Percentiles rank a stretch among this genome's conserved stretches.
phyloP scores from a whole-genome alignment of 2,888 invertebrate species.

The Cyaniris semiargus region DNA sequence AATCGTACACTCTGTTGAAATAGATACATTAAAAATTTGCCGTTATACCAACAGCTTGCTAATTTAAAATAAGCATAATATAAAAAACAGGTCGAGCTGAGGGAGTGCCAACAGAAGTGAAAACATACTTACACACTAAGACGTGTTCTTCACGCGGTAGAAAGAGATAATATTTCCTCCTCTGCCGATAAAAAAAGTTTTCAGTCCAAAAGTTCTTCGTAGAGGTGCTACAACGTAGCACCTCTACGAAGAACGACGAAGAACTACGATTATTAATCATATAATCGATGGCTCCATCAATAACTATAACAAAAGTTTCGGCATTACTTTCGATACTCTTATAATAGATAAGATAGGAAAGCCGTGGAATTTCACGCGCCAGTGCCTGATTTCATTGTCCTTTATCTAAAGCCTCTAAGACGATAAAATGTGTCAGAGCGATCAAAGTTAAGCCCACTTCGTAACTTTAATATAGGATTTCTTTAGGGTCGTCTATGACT shows the following conservation, averaged over 20 bases:
- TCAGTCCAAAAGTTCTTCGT: too few species aligned
- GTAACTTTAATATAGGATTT: conserved; percentile 35
- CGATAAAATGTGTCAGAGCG: conserved; percentile 48
- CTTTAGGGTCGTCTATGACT: background rate
- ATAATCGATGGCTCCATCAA: background rate
- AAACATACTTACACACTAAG: too few species aligned
- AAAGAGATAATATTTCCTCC: too few species aligned
- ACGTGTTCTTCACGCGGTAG: too few species aligned
- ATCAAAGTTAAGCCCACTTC: conserved; percentile 43
- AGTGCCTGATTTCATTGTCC: conserved; percentile 45
- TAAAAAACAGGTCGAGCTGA: too few species aligned
- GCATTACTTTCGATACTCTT: background rate
- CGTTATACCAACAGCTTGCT: too few species aligned
- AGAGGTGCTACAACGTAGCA: too few species aligned
- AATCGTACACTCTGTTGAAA: background rate
- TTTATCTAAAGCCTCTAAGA: conserved; percentile 46
- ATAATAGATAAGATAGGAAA: conserved; percentile 18
- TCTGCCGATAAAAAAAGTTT: too few species aligned
- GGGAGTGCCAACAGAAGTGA: too few species aligned
- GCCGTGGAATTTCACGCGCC: conserved; percentile 45
- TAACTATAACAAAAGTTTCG: background rate
- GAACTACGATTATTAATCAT: too few species aligned
- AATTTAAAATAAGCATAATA: too few species aligned
- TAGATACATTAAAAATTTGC: background rate
- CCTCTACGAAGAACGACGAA: too few species aligned